Conservation (phyloP, 2,888 invertebrate species). For the Carpatolechia fugitivella region DNA sequence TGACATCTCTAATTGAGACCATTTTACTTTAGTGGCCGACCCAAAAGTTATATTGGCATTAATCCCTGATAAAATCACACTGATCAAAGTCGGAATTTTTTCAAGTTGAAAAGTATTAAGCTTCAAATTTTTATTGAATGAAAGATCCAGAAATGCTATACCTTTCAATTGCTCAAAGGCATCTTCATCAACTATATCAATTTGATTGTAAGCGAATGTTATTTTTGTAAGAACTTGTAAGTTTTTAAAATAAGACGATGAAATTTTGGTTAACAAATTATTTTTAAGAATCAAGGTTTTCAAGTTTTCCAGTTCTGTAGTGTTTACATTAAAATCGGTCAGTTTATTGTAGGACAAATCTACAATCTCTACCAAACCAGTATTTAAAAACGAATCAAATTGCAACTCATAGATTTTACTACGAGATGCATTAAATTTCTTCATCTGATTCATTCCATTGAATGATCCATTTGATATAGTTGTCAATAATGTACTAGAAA, state of each 20-base stretch:
- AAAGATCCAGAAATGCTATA: slow-evolving; percentile 46
- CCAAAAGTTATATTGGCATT: slow-evolving; percentile 33
- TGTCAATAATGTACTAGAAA: slow-evolving; percentile 45
- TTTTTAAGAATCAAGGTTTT: slow-evolving; percentile 42
- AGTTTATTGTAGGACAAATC: slow-evolving; percentile 56
- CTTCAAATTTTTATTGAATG: slow-evolving; percentile 42
- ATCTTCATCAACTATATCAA: slow-evolving; percentile 32
- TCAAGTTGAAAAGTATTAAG: slow-evolving; percentile 33
- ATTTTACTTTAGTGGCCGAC: slow-evolving; percentile 22
- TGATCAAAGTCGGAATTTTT: slow-evolving; percentile 29
- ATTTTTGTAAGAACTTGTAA: slow-evolving; percentile 36
- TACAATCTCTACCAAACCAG: slow-evolving; percentile 42
- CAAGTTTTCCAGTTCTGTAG: slow-evolving; percentile 40
- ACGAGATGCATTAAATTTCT: slow-evolving; percentile 48
- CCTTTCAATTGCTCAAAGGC: slow-evolving; percentile 36
- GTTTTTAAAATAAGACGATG: slow-evolving; percentile 30
- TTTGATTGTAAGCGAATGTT: slow-evolving; percentile 40
- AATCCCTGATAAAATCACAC: slow-evolving; percentile 43
- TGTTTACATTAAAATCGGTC: slow-evolving; percentile 43
- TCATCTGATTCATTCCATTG: slow-evolving; percentile 44
- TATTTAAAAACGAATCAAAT: slow-evolving; percentile 46
- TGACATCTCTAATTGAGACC: slow-evolving; percentile 39
- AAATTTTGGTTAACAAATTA: slow-evolving; percentile 42
- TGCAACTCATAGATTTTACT: slow-evolving; percentile 43
- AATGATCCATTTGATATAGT: slow-evolving; percentile 50